phyloP scores from a whole-genome alignment of 2,113 vertebrate genomes.

The Columbina picui region DNA sequence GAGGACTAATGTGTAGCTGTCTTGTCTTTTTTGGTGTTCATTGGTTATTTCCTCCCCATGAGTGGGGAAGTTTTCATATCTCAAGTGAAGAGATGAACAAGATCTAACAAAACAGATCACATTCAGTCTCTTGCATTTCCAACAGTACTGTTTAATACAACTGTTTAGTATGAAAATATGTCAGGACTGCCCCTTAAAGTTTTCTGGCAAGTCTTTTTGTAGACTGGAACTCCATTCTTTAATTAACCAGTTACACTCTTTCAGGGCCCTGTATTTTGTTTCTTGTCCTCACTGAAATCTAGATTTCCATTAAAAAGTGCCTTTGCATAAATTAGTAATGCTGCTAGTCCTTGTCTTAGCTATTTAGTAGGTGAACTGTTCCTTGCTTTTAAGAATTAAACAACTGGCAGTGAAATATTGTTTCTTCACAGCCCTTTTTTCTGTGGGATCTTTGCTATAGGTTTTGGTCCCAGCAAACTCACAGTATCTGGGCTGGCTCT shows the following conservation, averaged over 20 bases:
- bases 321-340: neutral
- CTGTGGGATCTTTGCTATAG: neutral
- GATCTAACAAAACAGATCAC: neutral
- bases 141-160: neutral
- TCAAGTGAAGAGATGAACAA: neutral
- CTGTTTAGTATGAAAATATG: neutral
- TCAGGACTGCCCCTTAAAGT: neutral
- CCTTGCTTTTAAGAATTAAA: neutral
- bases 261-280: neutral
- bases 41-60: accelerated
- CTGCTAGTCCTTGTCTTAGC: neutral
- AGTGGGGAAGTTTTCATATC: neutral
- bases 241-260: neutral
- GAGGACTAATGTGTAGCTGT: neutral
- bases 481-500: neutral
- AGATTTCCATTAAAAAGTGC: neutral
- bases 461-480: neutral
- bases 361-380: neutral
- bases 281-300: neutral
- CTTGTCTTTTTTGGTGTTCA: neutral
- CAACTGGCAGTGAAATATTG: neutral
- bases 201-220: neutral
- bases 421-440: neutral
- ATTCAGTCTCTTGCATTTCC: neutral
- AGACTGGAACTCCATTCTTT: neutral